A percentile compares a stretch with the other conserved stretches of the same genome.
Evolutionary conservation across 2,888 invertebrate genomes (phyloP).

Genomic region (Urechis unicinctus): DNA sequence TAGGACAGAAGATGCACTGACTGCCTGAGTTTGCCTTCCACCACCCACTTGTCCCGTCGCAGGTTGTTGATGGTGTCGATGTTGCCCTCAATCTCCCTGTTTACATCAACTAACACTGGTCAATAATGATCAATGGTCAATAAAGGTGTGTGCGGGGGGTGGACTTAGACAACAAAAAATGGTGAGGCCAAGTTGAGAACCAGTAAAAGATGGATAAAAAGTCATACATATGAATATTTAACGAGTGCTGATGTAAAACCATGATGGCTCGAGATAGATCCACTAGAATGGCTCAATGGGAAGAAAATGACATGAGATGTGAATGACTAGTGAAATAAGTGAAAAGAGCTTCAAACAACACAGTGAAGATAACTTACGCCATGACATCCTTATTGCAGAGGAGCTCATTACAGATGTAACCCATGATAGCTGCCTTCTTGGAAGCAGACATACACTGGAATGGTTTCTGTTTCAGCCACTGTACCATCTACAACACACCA

Average conservation of each 20-base stretch:
- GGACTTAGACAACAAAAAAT: no score
- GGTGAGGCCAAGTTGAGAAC: no score
- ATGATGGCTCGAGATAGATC: no score
- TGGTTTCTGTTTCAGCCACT: slow-evolving; percentile 71
- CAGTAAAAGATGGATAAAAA: no score
- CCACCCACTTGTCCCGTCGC: slow-evolving; percentile 82
- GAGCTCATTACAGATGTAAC: slow-evolving; percentile 89
- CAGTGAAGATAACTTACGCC: no score
- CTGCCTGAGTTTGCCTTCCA: slow-evolving; percentile 89
- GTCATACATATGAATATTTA: no score
- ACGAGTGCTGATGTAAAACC: no score
- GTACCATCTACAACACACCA: slow-evolving; percentile 35
- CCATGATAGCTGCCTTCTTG: slow-evolving; percentile 79
- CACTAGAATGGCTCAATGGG: no score
- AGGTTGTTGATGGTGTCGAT: slow-evolving; percentile 80
- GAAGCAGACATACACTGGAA: slow-evolving; percentile 79
- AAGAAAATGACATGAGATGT: background rate
- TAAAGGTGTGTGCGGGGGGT: background rate
- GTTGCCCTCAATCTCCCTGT: slow-evolving; percentile 77
- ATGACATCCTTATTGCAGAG: slow-evolving; percentile 86
- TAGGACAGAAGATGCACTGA: slow-evolving; percentile 51
- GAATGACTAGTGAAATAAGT: no score
- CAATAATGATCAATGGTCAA: background rate
- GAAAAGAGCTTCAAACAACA: no score
- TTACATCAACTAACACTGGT: slow-evolving; percentile 10